Percentiles rank a stretch among this genome's conserved stretches.
These are phyloP conservation scores for Bubalus kerabau DNA, from an alignment of 2,113 vertebrate species.

Conservation along the genomic window DNA sequence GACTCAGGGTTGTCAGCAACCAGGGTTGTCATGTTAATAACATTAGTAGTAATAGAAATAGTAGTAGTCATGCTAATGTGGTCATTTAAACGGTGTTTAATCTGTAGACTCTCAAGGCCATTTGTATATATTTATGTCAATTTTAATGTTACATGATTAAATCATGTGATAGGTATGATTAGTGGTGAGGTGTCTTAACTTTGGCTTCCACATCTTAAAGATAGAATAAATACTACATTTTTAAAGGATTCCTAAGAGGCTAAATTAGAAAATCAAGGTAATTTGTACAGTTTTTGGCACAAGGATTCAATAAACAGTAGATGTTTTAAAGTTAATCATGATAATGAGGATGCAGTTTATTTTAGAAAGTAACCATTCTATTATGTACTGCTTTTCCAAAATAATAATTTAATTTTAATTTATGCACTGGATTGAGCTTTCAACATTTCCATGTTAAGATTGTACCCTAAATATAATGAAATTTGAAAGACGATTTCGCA, in stretches of 20 bases:
- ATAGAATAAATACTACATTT: background rate
- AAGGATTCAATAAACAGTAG: background rate
- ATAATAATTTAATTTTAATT: background rate
- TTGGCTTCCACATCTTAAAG: background rate
- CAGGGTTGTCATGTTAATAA: background rate
- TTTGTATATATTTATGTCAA: background rate
- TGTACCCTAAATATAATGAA: background rate
- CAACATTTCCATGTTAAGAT: background rate
- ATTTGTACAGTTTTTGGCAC: background rate
- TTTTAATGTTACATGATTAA: background rate
- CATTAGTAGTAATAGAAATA: background rate
- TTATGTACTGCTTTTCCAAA: background rate
- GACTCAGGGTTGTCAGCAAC: background rate
- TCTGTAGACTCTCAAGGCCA: background rate
- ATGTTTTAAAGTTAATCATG: background rate
- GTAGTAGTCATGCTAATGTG: background rate
- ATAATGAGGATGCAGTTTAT: background rate
- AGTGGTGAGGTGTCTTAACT: background rate
- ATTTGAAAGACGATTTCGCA: slow-evolving; percentile 11
- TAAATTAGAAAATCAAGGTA: background rate
- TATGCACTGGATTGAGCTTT: background rate
- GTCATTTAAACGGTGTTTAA: background rate
- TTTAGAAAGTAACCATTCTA: background rate
- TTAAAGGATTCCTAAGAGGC: background rate
- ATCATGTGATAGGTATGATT: background rate